Conservation (phyloP, 1,140 invertebrate genomes). For the Drosophila quadrilineata region DNA sequence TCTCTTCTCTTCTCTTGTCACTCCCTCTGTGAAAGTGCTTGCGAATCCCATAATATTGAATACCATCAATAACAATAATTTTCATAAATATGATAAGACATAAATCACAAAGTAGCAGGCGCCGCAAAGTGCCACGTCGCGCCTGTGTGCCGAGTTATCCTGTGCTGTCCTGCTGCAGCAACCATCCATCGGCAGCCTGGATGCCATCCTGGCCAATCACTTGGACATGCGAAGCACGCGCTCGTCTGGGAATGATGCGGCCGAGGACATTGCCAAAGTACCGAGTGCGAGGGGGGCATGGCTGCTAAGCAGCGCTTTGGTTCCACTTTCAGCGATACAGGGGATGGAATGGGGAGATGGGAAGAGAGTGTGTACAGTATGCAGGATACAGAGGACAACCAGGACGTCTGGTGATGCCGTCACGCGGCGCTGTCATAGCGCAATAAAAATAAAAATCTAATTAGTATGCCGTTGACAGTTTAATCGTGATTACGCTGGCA, state of each 20-base stretch:
- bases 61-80: constrained; percentile 78
- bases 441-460: constrained; percentile 81
- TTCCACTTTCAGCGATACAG: too few species aligned
- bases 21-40: too few species aligned
- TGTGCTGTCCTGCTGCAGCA: constrained; percentile 23
- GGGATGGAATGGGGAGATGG: background rate
- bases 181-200: too few species aligned
- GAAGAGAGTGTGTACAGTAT: constrained; percentile 7
- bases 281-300: background rate
- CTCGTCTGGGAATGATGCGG: constrained; percentile 26
- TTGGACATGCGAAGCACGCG: constrained; percentile 68
- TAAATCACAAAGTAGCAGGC: constrained; percentile 76
- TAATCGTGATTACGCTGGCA: constrained; percentile 80
- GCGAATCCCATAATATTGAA: constrained; percentile 60
- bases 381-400: constrained; percentile 7
- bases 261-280: constrained; percentile 3
- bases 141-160: too few species aligned
- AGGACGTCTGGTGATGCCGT: constrained; percentile 52
- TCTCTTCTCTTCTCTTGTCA: constrained; percentile 4
- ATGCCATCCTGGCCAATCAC: too few species aligned
- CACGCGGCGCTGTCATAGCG: constrained; percentile 75
- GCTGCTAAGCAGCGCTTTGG: constrained; percentile 2
- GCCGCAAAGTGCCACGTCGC: constrained; percentile 63
- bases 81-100: constrained; percentile 79
- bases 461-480: constrained; percentile 81